Conservation (phyloP, 2,113 vertebrate genomes). For the Salminus brasiliensis region DNA sequence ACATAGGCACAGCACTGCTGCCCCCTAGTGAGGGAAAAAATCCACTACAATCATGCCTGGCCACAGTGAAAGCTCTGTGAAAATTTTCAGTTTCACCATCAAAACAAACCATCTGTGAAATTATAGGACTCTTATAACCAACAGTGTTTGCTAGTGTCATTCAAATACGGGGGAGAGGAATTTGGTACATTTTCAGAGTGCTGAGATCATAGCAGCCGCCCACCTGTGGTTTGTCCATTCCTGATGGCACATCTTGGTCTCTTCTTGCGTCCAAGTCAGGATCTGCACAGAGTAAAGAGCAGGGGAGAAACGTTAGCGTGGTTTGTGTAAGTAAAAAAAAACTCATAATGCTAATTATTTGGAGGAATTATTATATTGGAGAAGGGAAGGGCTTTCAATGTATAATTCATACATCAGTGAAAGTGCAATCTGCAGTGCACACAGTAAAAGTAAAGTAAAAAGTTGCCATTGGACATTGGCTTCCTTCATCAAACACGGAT, state of each 20-base stretch:
- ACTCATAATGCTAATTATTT: too few relatives aligned
- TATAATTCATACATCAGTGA: too few relatives aligned
- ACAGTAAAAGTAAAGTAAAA: too few relatives aligned
- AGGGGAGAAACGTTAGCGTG: too few relatives aligned
- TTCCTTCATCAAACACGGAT: too few relatives aligned
- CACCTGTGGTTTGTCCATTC: slow-evolving; percentile 89
- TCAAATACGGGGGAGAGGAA: neutral
- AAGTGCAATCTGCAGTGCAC: too few relatives aligned
- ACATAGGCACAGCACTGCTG: slow-evolving; percentile 14
- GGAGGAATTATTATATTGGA: too few relatives aligned
- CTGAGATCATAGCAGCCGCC: slow-evolving; percentile 55
- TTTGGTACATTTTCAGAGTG: neutral
- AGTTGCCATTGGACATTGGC: too few relatives aligned
- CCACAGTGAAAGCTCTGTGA: neutral
- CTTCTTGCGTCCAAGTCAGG: slow-evolving; percentile 83
- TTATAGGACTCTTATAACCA: neutral
- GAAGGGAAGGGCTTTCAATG: too few relatives aligned
- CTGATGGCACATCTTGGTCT: slow-evolving; percentile 84
- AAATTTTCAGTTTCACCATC: neutral
- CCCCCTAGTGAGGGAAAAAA: slow-evolving; percentile 33
- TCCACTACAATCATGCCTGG: neutral
- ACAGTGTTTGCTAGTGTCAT: neutral
- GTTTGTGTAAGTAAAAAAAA: too few relatives aligned
- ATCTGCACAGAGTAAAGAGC: slow-evolving; percentile 68
- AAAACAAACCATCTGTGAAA: neutral